Evolutionary conservation across 2,888 invertebrate genomes (phyloP).

Genomic region (Erannis defoliaria): DNA sequence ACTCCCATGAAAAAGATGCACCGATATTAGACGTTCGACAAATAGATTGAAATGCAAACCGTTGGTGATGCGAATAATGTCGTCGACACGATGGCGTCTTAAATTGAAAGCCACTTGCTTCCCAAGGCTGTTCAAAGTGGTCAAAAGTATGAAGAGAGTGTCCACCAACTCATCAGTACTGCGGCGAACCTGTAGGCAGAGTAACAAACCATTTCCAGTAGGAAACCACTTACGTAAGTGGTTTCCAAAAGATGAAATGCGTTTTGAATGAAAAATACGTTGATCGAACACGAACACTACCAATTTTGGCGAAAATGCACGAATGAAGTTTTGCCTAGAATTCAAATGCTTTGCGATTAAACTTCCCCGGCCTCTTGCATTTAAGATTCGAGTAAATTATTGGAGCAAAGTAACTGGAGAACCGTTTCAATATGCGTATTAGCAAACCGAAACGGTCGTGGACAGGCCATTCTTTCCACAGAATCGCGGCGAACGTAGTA

Average conservation of each 20-base stretch:
- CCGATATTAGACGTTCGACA: background rate
- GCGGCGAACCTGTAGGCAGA: constrained; percentile 60
- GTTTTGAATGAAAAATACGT: too few relatives aligned
- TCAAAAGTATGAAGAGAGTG: constrained; percentile 71
- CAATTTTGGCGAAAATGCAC: too few relatives aligned
- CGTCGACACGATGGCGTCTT: constrained; percentile 62
- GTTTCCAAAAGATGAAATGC: too few relatives aligned
- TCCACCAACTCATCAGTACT: constrained; percentile 67
- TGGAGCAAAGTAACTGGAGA: background rate
- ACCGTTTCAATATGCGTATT: background rate
- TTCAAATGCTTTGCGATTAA: background rate
- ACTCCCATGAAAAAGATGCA: background rate
- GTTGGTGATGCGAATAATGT: constrained; percentile 61
- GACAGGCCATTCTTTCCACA: background rate
- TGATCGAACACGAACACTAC: too few relatives aligned
- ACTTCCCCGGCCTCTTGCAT: background rate
- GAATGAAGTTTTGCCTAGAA: too few relatives aligned
- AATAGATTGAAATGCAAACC: constrained; percentile 51
- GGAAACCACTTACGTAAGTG: background rate
- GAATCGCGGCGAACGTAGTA: background rate
- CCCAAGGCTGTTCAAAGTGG: constrained; percentile 67
- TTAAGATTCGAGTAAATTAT: background rate
- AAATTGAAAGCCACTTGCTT: constrained; percentile 71
- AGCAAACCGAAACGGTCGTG: background rate
- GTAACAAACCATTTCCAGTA: background rate